Evolutionary conservation across 2,113 vertebrate genomes (phyloP).

Genomic region (Rousettus leschenaultii): DNA sequence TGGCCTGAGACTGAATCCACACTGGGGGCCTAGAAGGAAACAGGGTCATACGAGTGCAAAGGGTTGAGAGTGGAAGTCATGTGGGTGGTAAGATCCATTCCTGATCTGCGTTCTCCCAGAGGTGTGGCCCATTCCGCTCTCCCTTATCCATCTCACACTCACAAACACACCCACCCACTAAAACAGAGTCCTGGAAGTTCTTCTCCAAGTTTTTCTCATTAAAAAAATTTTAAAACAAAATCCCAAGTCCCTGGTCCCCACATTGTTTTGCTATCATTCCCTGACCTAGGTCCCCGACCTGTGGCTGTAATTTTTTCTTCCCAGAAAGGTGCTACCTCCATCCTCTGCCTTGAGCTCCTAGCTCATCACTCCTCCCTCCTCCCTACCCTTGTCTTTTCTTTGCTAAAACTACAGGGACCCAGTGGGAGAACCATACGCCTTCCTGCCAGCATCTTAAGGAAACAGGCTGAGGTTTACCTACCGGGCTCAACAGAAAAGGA

Average conservation of each 20-base stretch:
- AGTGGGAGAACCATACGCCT: neutral
- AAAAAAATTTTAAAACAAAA: neutral
- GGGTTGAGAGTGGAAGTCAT: neutral
- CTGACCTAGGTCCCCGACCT: neutral
- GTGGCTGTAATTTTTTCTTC: neutral
- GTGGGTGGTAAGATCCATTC: neutral
- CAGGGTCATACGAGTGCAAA: neutral
- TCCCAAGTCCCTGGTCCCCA: neutral
- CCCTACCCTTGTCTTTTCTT: neutral
- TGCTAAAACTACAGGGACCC: neutral
- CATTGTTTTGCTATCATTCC: neutral
- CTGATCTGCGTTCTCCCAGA: neutral
- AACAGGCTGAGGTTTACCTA: slow-evolving; percentile 22
- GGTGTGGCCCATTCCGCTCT: neutral
- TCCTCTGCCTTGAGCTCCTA: neutral
- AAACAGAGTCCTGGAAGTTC: neutral
- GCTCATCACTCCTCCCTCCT: neutral
- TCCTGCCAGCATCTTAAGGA: neutral
- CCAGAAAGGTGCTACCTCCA: neutral
- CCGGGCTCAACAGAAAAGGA: slow-evolving; percentile 46
- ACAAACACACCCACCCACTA: neutral
- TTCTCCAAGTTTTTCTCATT: neutral
- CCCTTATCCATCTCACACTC: neutral
- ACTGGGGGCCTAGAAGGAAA: neutral
- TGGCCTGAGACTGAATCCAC: neutral